These are phyloP conservation scores for Apodemia hepburni DNA, from an alignment of 2,888 invertebrate species.

Conservation along the genomic window DNA sequence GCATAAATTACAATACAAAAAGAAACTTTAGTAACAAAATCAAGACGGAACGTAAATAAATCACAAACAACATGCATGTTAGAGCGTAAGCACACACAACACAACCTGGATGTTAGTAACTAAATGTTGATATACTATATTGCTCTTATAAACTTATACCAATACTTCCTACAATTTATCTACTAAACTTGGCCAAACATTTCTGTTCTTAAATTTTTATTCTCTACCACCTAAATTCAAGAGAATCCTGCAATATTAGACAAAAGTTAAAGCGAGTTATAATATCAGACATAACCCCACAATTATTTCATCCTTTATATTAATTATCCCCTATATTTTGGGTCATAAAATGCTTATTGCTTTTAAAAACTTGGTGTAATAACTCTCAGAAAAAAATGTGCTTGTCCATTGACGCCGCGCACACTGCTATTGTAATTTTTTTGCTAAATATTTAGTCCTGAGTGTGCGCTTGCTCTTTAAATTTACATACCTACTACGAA, in stretches of 20 bases:
- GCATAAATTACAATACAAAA: constrained; percentile 73
- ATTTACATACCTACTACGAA: not conserved
- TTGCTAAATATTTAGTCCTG: not conserved
- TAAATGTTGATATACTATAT: constrained; percentile 42
- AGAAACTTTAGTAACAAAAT: constrained; percentile 43
- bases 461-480: constrained; percentile 12
- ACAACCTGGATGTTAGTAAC: constrained; percentile 78
- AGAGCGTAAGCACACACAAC: constrained; percentile 76
- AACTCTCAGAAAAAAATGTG: not conserved
- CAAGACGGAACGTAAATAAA: constrained; percentile 39
- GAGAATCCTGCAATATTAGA: not conserved
- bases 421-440: not conserved
- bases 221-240: not conserved
- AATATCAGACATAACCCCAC: not conserved
- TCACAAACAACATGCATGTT: constrained; percentile 77
- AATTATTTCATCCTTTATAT: not conserved
- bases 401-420: not conserved
- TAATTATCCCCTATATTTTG: too few species aligned
- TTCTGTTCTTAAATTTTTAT: not conserved
- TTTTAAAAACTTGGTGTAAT: not conserved
- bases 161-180: constrained; percentile 64
- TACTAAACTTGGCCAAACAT: constrained; percentile 27
- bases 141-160: constrained; percentile 66
- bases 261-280: not conserved
- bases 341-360: not conserved